phyloP scores from a whole-genome alignment of 2,113 vertebrate species.

The Calyptomena viridis region DNA sequence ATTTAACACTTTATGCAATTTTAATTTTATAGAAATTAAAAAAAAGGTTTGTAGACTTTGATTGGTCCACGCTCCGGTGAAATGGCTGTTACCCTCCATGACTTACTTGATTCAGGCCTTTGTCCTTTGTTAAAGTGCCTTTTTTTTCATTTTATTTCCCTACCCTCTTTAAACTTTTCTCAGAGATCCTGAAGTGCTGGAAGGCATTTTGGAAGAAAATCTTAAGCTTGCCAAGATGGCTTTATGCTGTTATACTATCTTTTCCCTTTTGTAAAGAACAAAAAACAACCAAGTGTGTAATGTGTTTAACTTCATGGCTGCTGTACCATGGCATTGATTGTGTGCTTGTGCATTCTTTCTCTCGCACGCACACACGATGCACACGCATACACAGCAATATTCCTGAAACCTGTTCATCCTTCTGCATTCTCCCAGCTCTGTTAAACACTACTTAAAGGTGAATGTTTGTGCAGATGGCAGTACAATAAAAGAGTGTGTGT shows the following conservation, averaged over 20 bases:
- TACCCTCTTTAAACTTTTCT: constrained; percentile 64
- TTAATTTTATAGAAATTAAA: constrained; percentile 69
- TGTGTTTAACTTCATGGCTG: constrained; percentile 53
- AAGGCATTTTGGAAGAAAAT: constrained; percentile 69
- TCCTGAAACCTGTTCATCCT: neutral
- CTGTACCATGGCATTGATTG: constrained; percentile 55
- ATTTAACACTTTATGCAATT: constrained; percentile 73
- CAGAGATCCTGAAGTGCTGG: constrained; percentile 71
- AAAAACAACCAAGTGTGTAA: neutral
- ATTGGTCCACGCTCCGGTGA: constrained; percentile 68
- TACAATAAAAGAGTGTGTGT: constrained; percentile 35
- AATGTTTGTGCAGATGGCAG: neutral
- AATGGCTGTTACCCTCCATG: constrained; percentile 67
- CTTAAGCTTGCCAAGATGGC: constrained; percentile 64
- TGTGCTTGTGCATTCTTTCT: constrained; percentile 37
- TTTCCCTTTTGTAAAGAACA: constrained; percentile 55
- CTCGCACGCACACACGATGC: neutral
- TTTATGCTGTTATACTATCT: constrained; percentile 66
- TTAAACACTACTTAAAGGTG: neutral
- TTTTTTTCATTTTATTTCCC: constrained; percentile 51
- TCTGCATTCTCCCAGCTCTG: neutral
- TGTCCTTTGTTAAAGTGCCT: constrained; percentile 82
- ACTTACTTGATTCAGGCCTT: constrained; percentile 78
- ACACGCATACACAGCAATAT: neutral
- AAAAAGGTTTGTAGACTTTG: constrained; percentile 50